Percentiles rank a stretch among this genome's conserved stretches.
These are phyloP conservation scores for Chrysomela aeneicollis DNA, from an alignment of 2,888 invertebrate species.

Conservation along the genomic window DNA sequence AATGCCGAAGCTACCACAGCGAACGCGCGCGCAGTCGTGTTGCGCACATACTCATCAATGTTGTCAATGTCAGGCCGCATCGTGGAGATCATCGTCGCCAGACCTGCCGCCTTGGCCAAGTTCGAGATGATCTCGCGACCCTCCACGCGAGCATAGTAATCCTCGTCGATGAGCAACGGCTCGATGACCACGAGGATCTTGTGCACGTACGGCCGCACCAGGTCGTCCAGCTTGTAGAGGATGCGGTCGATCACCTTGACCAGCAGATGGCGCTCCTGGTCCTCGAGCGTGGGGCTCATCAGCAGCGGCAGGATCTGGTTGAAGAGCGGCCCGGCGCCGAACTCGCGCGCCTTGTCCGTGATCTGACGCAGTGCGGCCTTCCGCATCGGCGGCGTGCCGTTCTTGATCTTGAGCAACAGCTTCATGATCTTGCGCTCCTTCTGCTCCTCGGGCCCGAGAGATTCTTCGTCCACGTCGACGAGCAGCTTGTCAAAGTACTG, in stretches of 20 bases:
- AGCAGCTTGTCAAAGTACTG: constrained; percentile 99
- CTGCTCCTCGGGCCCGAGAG: constrained; percentile 93
- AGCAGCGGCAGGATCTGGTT: constrained; percentile 98
- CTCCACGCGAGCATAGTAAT: constrained; percentile 99
- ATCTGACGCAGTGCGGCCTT: constrained; percentile 97
- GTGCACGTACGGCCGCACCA: constrained; percentile 98
- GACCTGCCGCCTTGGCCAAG: constrained; percentile 97
- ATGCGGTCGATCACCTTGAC: constrained; percentile 99
- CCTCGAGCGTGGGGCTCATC: constrained; percentile 99
- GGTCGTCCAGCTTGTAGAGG: constrained; percentile 96
- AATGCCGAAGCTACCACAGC: constrained; percentile 99
- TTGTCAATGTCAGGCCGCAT: constrained; percentile 99
- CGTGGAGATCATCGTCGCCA: constrained; percentile 99
- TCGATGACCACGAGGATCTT: constrained; percentile 99
- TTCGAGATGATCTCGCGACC: constrained; percentile 98
- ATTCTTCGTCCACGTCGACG: constrained; percentile 97
- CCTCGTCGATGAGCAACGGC: constrained; percentile 97
- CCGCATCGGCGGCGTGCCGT: constrained; percentile 99
- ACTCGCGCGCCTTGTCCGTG: constrained; percentile 97
- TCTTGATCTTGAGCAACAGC: constrained; percentile 96
- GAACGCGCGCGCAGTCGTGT: constrained; percentile 98
- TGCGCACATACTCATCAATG: constrained; percentile 98
- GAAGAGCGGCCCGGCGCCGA: constrained; percentile 98
- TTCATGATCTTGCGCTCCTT: constrained; percentile 99
- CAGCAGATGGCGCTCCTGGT: constrained; percentile 97